Evolutionary conservation across 2,797 vertebrate genomes (phyloP), one percentile per base, ranked within the genome.

Genomic region (Alfaro cultratus): DNA sequence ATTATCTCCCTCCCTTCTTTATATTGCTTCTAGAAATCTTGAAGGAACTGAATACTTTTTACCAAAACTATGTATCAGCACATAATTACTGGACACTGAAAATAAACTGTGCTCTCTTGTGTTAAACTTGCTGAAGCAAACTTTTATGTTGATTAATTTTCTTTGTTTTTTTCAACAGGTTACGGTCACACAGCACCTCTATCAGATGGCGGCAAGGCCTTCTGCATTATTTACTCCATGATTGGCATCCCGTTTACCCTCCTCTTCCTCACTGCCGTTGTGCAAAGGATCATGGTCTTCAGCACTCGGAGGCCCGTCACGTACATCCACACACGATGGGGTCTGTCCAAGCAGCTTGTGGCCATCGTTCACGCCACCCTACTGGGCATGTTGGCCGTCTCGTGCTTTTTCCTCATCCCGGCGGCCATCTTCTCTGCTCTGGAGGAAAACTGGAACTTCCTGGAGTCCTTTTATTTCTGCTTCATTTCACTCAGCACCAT

Each of bases 401-500:
- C 96, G 0, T 97, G 95, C 91, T 99, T 99, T 95, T 99, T 99
- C 92, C 95, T 99, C 86, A 97, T 99, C 85, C 98, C 98, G 0
- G 98, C 98, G 0, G 96, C 96, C 36, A 95, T 98, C 86, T 99
- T 99, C 95, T 98, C 98, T 0, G 89, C 93, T 1, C 92, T 99
- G 90, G 98, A 99, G 91, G 96, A 97, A 11, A 96, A 99, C 93
- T 99, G 98, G 98, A 99, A 99, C 96, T 99, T 99, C 88, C 94
- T 99, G 85, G 98, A 99, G 79, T 99, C 98, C 8, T 99, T 99
- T 90, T 99, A 99, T 88, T 99, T 99, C 86, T 99, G 98, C 87
- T 99, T 99, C 89, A 99, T 99, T 86, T 99, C 98, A 1, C 95
- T 99, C 89, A 99, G 98, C 93, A 99, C 98, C 93, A 99, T 99